Evolutionary conservation across 2,888 invertebrate species (phyloP), one percentile per base, ranked within the genome.

Genomic region (Parascotia fuliginaria): DNA sequence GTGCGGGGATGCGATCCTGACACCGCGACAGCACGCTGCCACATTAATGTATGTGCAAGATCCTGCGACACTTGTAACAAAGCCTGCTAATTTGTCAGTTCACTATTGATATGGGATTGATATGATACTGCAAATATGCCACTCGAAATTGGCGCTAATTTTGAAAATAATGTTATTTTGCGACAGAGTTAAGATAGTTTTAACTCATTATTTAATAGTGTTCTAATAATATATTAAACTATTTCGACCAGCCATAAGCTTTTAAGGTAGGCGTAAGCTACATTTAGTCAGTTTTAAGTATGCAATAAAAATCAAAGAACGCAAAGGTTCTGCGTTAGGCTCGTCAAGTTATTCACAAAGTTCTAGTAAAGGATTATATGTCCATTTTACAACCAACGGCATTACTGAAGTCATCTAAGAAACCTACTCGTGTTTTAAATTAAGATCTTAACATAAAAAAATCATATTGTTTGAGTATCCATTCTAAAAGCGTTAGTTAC

Each of bases 331-430:
- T 24, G 48, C 51, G 37, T 54, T 45, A 42, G 48, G 40, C 55
- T 47, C 52, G 43, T 47, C 57, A 57, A 60, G 50, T 60, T 49
- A 47, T 51, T 41, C 56, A 46, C 56, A 50, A 45, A 60, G 63
- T 61, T 75, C 65, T 55, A 65, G 65, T 70, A 63, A 60, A 65
- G 55, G 56, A 60, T 68, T 69, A 75, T 63, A 77, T 60, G 61
- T 46, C 49, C 45, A 59, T 65, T 76, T 75, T 63, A 77, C 65
- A 50, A 48, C 61, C 60, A 53, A 50, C 50, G 42, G 60, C 28
- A 56, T 63, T 64, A 60, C 63, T 65, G 55, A 53, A 50, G 39
- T 53, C 41, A 41, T 28, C 32, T 48, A 42, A 40, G 43, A 36
- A 52, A 42, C 45, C 46, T 55, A 41, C 55, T 59, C 52, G 52